Conservation (phyloP, 2,113 vertebrate genomes). For the Heterochromis multidens region DNA sequence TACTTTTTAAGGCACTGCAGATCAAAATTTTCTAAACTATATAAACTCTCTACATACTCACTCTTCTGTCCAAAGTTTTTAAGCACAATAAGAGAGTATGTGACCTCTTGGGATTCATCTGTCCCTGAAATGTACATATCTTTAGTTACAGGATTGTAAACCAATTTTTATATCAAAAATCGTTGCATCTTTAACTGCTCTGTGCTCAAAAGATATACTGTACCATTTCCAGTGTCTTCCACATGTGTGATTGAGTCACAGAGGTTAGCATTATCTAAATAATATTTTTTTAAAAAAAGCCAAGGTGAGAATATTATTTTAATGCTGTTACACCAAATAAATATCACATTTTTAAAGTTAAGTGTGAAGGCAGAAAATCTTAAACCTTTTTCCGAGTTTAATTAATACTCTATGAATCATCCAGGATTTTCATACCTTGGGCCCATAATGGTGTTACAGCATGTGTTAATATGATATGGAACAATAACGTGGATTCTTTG, state of each 20-base stretch:
- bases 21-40: neutral
- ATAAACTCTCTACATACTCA: no score
- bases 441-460: no score
- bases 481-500: no score
- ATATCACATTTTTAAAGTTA: neutral
- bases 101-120: neutral
- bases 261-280: neutral
- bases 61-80: neutral
- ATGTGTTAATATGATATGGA: no score
- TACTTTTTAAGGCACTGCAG: neutral
- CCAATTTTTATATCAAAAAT: fast-evolving
- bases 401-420: neutral
- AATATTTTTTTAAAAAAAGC: neutral
- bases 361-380: neutral
- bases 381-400: neutral
- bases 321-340: no score
- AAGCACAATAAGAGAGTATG: neutral
- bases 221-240: neutral
- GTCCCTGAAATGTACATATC: neutral
- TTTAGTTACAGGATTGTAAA: neutral
- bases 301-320: neutral
- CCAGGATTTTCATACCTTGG: no score
- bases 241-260: neutral
- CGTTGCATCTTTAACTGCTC: neutral
- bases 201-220: neutral